Conservation (phyloP, 2,888 invertebrate genomes). For the Acanthoscelides obtectus region DNA sequence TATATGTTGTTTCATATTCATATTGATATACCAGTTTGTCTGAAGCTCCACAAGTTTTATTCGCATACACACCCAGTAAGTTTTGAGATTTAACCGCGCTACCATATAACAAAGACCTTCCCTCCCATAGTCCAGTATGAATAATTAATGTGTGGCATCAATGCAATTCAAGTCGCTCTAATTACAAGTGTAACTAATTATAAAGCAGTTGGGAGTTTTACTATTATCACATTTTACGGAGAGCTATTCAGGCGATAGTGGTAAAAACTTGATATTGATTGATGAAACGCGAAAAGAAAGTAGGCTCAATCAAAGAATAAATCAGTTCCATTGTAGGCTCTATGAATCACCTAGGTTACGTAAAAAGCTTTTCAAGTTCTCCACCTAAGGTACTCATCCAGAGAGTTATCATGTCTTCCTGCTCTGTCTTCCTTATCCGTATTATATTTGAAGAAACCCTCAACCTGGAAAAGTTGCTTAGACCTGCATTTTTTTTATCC, state of each 20-base stretch:
- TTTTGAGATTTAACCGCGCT: background rate
- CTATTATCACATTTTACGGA: background rate
- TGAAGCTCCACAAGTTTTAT: too few species aligned
- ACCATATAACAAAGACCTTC: background rate
- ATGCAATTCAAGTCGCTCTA: background rate
- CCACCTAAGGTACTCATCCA: too few species aligned
- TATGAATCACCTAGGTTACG: background rate
- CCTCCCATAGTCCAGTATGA: background rate
- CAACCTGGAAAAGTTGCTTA: too few species aligned
- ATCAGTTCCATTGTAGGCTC: background rate
- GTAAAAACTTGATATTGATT: background rate
- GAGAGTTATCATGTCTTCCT: too few species aligned
- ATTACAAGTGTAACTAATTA: background rate
- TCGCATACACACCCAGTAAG: background rate
- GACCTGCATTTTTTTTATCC: too few species aligned
- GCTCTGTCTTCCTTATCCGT: too few species aligned
- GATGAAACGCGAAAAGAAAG: background rate
- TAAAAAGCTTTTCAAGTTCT: background rate
- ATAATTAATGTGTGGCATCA: background rate
- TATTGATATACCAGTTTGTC: too few species aligned
- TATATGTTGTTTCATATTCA: too few species aligned
- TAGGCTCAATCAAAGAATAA: background rate
- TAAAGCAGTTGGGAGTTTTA: background rate
- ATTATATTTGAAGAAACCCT: too few species aligned
- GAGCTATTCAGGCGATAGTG: background rate